Evolutionary conservation across 2,797 vertebrate species (phyloP).

Genomic region (Schizothorax lantsangensis): DNA sequence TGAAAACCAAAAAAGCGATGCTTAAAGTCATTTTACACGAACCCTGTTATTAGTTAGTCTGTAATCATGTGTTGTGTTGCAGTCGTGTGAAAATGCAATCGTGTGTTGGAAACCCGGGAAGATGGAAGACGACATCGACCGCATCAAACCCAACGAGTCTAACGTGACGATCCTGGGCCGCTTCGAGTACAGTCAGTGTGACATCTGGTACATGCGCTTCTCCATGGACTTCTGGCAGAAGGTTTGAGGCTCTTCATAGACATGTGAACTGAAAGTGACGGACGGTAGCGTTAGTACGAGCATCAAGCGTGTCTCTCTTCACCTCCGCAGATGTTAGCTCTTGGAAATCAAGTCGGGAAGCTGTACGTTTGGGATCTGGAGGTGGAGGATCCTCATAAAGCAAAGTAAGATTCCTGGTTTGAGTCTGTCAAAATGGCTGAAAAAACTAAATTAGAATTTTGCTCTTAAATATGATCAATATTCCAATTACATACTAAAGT

Average conservation of each 20-base stretch:
- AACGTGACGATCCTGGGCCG: conserved; percentile 97
- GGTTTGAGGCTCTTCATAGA: conserved; percentile 71
- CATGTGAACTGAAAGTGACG: not conserved
- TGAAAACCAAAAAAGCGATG: no score
- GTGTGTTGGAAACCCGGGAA: conserved; percentile 99
- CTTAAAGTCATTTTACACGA: no score
- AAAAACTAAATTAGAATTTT: no score
- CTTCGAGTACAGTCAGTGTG: conserved; percentile 98
- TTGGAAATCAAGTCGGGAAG: conserved; percentile 98
- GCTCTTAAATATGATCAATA: no score
- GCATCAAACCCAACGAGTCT: conserved; percentile 95
- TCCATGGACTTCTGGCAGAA: conserved; percentile 99
- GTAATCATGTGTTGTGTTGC: not conserved
- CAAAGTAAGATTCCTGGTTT: conserved; percentile 84
- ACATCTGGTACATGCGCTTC: conserved; percentile 99
- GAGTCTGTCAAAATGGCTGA: no score
- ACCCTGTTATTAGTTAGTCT: no score
- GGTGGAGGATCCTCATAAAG: conserved; percentile 98
- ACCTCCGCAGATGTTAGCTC: conserved; percentile 90
- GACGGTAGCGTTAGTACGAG: not conserved
- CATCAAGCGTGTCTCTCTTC: not conserved
- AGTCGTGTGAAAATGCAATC: conserved; percentile 99
- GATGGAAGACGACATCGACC: conserved; percentile 98
- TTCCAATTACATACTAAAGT: no score
- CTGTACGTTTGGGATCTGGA: conserved; percentile 99